Conservation (phyloP, 2,888 invertebrate species). For the Epistrophella euchroma region DNA sequence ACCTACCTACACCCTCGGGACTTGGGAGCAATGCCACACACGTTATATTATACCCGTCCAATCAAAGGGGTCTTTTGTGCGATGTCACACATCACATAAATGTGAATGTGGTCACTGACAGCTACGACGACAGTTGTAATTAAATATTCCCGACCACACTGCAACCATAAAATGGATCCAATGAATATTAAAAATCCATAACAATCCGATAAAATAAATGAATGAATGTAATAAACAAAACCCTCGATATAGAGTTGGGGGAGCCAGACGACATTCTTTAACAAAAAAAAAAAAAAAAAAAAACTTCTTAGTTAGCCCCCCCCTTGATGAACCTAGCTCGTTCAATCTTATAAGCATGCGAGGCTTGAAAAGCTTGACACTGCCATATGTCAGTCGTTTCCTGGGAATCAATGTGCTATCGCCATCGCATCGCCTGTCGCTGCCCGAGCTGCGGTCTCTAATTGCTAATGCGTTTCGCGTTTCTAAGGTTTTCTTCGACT, state of each 20-base stretch:
- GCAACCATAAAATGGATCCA: conserved; percentile 72
- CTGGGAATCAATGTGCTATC: conserved; percentile 60
- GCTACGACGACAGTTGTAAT: conserved; percentile 72
- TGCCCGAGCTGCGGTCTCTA: conserved; percentile 29
- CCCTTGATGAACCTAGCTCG: too few species aligned
- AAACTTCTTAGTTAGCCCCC: not conserved
- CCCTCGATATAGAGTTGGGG: conserved; percentile 12
- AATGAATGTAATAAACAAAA: conserved; percentile 52
- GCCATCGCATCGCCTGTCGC: conserved; percentile 18
- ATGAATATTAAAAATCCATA: conserved; percentile 76
- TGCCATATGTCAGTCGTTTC: conserved; percentile 71
- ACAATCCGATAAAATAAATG: conserved; percentile 72
- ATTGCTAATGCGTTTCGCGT: conserved; percentile 62
- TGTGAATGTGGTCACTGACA: conserved; percentile 63
- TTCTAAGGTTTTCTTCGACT: conserved; percentile 50
- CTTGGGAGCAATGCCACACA: conserved; percentile 74
- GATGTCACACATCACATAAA: conserved; percentile 74
- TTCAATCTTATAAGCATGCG: not conserved
- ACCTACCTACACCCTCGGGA: not conserved
- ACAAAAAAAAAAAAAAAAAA: conserved; percentile 3
- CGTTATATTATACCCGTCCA: conserved; percentile 65
- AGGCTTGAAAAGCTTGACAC: conserved; percentile 63
- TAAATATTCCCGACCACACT: conserved; percentile 75
- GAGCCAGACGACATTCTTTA: conserved; percentile 63
- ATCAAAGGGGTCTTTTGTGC: conserved; percentile 71